Evolutionary conservation across 1,140 invertebrate species (phyloP), one percentile per base, ranked within the genome.

Genomic region (Zeugodacus cucurbitae): DNA sequence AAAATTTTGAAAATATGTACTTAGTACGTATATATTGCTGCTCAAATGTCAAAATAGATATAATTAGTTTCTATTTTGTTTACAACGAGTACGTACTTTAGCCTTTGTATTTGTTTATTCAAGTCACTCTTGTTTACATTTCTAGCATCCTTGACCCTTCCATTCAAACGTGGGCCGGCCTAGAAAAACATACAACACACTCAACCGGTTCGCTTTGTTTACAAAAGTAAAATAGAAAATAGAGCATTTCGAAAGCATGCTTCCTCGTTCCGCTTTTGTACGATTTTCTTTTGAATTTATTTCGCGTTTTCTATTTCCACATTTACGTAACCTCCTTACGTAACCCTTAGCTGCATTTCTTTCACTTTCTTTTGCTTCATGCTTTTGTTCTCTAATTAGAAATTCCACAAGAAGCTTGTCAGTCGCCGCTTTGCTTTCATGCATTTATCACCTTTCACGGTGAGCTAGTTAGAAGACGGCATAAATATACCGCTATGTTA

Each of bases 311-410:
- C 41, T 48, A 48, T 29, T 82, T 48, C 3, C 74, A 82, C n/a
- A 22, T 54, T 82, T 29, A n/a, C 48, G n/a, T 26, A 48, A 82
- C 74, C 22, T 44, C 37, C 70, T 48, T 48, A 82, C 41, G n/a
- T 82, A 48, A 82, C 5, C 74, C 22, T 82, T 82, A 26, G 41
- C n/a, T 44, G 37, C 41, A 82, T 5, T 2, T 82, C 74, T 82
- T n/a, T 44, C 74, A 82, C 74, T 82, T 82, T 82, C 74, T 82
- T 74, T 74, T n/a, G 5, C 70, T 86, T 86, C 57, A 34, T 32
- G 85, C 48, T 86, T 86, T 86, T 86, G 85, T 58, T 86, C 58
- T 86, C 58, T 62, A 86, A 86, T 58, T 59, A 62, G 22, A 59
- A 86, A 86, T 59, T 86, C 58, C 85, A 59, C 32, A 62, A 86